Conservation (phyloP, 2,888 invertebrate genomes). For the Drosophila subsilvestris region DNA sequence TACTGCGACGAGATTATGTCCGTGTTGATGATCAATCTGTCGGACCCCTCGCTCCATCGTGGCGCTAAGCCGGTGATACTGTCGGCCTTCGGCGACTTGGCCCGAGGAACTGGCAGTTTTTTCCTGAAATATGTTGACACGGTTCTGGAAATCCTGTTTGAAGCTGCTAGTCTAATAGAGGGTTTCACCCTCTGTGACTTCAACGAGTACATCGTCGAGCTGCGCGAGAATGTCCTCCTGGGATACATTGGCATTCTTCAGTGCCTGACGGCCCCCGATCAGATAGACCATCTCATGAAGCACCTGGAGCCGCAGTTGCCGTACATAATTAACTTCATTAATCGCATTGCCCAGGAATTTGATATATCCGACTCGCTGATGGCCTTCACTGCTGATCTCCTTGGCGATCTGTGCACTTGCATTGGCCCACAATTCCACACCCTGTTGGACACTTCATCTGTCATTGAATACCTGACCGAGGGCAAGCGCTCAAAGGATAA, state of each 20-base stretch:
- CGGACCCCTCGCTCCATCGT: constrained; percentile 94
- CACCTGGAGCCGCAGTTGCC: constrained; percentile 94
- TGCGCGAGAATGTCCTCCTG: constrained; percentile 97
- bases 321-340: constrained; percentile 95
- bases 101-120: constrained; percentile 95
- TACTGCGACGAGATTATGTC: constrained; percentile 99
- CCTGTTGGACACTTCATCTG: constrained; percentile 87
- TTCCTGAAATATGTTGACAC: constrained; percentile 96
- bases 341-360: constrained; percentile 92
- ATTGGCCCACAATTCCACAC: constrained; percentile 88
- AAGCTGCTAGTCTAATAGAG: constrained; percentile 94
- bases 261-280: constrained; percentile 92
- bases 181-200: constrained; percentile 94
- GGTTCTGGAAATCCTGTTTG: constrained; percentile 91
- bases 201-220: constrained; percentile 88
- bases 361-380: constrained; percentile 94
- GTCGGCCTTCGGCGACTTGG: constrained; percentile 98
- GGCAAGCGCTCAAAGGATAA: no score
- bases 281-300: constrained; percentile 50
- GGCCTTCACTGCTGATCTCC: constrained; percentile 94
- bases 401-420: constrained; percentile 90
- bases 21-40: constrained; percentile 93
- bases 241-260: constrained; percentile 99
- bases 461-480: no score
- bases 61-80: constrained; percentile 98